These are phyloP conservation scores for Tichodroma muraria DNA, from an alignment of 2,113 vertebrate genomes.

Conservation along the genomic window DNA sequence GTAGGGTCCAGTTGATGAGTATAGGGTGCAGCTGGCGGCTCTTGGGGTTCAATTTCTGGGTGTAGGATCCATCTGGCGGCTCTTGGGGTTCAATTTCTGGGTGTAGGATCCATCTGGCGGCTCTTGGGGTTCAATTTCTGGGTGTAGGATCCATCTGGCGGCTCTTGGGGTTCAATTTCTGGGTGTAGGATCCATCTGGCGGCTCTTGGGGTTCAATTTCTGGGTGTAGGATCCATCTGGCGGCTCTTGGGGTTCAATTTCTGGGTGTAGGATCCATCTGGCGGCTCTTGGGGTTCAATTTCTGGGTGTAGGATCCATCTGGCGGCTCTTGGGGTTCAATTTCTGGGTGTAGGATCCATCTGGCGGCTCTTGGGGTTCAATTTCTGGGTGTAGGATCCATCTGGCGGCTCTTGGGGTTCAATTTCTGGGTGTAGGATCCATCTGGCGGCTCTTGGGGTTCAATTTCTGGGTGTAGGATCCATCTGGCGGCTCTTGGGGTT, in stretches of 20 bases:
- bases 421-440: not conserved
- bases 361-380: no score
- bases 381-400: not conserved
- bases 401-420: not conserved
- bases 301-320: no score
- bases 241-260: no score
- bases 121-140: not conserved
- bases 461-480: not conserved
- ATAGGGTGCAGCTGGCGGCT: accelerated
- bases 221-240: no score
- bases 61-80: accelerated
- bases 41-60: not conserved
- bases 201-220: not conserved
- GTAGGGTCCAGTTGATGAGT: accelerated
- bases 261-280: no score
- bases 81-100: not conserved
- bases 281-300: no score
- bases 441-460: not conserved
- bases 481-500: not conserved
- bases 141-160: not conserved
- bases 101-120: accelerated
- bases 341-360: no score
- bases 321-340: no score
- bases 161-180: not conserved
- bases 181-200: not conserved